These are phyloP conservation scores for Montipora efflorescens DNA, from an alignment of 64 coral and sea anemone species.

Conservation along the genomic window DNA sequence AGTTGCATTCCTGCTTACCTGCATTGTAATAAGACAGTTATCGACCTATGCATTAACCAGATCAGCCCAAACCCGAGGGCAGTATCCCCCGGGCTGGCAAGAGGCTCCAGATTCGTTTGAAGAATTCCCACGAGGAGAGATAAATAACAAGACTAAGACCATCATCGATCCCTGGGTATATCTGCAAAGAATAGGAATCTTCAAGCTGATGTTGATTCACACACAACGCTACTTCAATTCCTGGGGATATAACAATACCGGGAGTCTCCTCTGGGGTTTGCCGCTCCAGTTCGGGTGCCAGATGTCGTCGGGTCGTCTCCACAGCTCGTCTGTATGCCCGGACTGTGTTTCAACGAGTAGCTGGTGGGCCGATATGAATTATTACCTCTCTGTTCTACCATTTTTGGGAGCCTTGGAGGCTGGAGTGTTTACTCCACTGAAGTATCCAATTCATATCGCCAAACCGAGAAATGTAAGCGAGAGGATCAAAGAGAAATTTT, in stretches of 20 bases:
- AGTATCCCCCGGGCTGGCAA: conserved; percentile 75
- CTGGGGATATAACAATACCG: conserved; percentile 90
- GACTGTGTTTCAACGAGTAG: conserved; percentile 64
- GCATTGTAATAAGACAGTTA: conserved; percentile 4
- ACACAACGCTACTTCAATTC: conserved; percentile 63
- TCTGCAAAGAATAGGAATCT: conserved; percentile 74
- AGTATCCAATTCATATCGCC: conserved; percentile 59
- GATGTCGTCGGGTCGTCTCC: conserved; percentile 59
- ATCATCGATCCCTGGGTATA: conserved; percentile 82
- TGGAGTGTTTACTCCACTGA: conserved; percentile 34
- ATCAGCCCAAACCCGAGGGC: background rate
- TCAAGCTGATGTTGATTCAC: conserved; percentile 66
- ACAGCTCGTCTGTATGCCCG: background rate
- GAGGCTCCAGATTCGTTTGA: conserved; percentile 48
- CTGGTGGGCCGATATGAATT: conserved; percentile 98
- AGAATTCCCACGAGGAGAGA: conserved; percentile 64
- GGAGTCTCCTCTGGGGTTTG: conserved; percentile 90
- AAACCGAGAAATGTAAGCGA: conserved; percentile 66
- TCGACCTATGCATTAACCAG: conserved; percentile 5
- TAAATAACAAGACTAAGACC: conserved; percentile 22
- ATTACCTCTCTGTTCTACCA: conserved; percentile 82
- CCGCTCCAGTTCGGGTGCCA: conserved; percentile 95
- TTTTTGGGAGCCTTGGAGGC: conserved; percentile 82
- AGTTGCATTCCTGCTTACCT: background rate
- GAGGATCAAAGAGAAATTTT: conserved; percentile 60